phyloP scores from a whole-genome alignment of 2,113 vertebrate species.

The Anser brachyrhynchus region DNA sequence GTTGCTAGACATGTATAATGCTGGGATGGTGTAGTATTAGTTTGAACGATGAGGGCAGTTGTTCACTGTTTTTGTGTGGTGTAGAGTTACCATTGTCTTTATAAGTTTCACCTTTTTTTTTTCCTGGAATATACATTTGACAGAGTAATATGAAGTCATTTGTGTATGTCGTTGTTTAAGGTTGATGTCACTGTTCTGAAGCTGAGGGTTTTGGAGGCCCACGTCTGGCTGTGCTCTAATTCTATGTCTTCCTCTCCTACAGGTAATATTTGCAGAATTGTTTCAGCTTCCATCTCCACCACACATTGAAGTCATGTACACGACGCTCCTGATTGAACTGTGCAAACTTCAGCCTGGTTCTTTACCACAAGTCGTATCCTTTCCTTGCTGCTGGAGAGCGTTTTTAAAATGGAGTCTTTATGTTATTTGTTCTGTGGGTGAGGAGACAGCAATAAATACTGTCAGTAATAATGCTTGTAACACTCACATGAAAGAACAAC shows the following conservation, averaged over 20 bases:
- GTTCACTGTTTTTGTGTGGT: not conserved
- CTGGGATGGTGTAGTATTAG: not conserved
- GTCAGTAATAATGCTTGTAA: not conserved
- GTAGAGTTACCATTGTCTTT: not conserved
- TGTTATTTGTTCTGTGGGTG: not conserved
- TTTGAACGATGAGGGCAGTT: not conserved
- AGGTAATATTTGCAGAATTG: slow-evolving; percentile 96
- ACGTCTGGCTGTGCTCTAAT: not conserved
- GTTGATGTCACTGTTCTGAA: not conserved
- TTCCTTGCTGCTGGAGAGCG: not conserved
- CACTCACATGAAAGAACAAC: not conserved
- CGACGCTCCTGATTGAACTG: slow-evolving; percentile 95
- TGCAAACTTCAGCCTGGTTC: slow-evolving; percentile 98
- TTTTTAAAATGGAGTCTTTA: not conserved
- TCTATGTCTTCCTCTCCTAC: not conserved
- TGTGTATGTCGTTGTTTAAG: not conserved
- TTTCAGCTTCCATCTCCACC: slow-evolving; percentile 91
- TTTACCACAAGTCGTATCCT: slow-evolving; percentile 99
- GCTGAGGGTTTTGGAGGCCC: not conserved
- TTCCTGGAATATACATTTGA: not conserved
- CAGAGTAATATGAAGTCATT: not conserved
- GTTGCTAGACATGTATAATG: not conserved
- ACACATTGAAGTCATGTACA: slow-evolving; percentile 96
- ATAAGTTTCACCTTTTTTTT: not conserved
- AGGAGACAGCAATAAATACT: not conserved